phyloP scores from a whole-genome alignment of 2,888 invertebrate species.

The Scaptomyza reducta region DNA sequence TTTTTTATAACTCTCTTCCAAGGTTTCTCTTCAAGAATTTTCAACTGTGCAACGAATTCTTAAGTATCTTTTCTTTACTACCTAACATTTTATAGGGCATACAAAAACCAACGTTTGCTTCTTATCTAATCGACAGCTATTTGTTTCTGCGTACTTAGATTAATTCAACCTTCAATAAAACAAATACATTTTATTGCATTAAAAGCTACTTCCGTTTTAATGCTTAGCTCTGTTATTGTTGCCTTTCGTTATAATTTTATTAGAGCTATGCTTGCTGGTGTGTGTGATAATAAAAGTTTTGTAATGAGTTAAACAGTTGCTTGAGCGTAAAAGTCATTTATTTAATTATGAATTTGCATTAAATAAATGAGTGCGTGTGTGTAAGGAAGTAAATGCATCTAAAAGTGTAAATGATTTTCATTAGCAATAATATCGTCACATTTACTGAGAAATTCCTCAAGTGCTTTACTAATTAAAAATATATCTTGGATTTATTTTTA shows the following conservation, averaged over 20 bases:
- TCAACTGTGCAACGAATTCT: neutral
- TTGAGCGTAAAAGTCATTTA: slow-evolving; percentile 24
- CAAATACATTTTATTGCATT: slow-evolving; percentile 58
- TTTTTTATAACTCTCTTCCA: too few relatives aligned
- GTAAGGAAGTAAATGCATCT: slow-evolving; percentile 33
- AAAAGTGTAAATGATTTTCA: slow-evolving; percentile 18
- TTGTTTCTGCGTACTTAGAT: slow-evolving; percentile 45
- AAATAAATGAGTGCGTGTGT: neutral
- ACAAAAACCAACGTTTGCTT: slow-evolving; percentile 7
- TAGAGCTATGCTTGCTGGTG: slow-evolving; percentile 6
- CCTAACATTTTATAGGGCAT: slow-evolving; percentile 35
- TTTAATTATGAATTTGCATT: slow-evolving; percentile 18
- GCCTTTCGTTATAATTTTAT: slow-evolving; percentile 18
- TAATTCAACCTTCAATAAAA: slow-evolving; percentile 63
- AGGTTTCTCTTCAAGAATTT: neutral
- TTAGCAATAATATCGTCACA: neutral
- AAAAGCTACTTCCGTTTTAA: slow-evolving; percentile 65
- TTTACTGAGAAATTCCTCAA: slow-evolving; percentile 2
- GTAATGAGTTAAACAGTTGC: slow-evolving; percentile 31
- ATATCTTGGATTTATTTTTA: slow-evolving; percentile 8
- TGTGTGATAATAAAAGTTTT: neutral
- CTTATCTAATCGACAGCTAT: slow-evolving; percentile 14
- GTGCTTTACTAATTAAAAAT: slow-evolving; percentile 2
- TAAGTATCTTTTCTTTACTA: too few relatives aligned
- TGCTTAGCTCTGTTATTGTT: slow-evolving; percentile 43